Percentiles rank a stretch among this genome's conserved stretches.
Evolutionary conservation across 2,797 vertebrate species (phyloP).

Genomic region (Tokudaia muenninki): DNA sequence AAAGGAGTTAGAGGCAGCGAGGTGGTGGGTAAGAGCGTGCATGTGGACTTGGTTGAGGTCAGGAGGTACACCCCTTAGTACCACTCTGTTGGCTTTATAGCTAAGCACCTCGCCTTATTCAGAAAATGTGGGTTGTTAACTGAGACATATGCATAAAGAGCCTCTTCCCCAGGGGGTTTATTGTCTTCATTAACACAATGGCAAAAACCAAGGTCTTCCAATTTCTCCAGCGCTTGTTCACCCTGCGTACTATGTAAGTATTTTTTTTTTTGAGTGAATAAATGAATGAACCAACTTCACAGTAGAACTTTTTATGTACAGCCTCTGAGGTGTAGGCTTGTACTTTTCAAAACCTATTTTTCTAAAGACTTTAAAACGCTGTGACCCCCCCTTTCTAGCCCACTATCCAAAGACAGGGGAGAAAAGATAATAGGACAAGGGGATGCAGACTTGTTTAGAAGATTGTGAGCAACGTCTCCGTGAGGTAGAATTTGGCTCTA

Average conservation of each 20-base stretch:
- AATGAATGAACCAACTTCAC: neutral
- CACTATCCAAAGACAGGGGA: neutral
- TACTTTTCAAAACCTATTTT: neutral
- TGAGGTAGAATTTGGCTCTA: neutral
- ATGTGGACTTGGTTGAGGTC: neutral
- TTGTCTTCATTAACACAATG: neutral
- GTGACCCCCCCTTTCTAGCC: neutral
- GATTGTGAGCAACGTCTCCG: neutral
- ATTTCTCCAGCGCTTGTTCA: neutral
- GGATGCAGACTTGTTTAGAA: neutral
- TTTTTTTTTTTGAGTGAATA: neutral
- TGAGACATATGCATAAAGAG: neutral
- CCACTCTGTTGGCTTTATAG: neutral
- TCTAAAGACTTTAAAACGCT: neutral
- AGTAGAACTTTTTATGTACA: neutral
- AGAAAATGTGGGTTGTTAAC: neutral
- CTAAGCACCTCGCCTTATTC: neutral
- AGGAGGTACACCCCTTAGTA: neutral
- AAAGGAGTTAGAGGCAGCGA: neutral
- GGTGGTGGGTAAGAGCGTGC: neutral
- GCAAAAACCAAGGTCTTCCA: neutral
- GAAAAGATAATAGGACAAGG: neutral
- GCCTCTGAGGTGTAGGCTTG: neutral
- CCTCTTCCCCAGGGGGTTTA: neutral
- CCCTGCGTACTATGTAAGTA: neutral